Evolutionary conservation across 1,140 invertebrate species (phyloP), one percentile per base, ranked within the genome.

Genomic region (Drosophila eugracilis): DNA sequence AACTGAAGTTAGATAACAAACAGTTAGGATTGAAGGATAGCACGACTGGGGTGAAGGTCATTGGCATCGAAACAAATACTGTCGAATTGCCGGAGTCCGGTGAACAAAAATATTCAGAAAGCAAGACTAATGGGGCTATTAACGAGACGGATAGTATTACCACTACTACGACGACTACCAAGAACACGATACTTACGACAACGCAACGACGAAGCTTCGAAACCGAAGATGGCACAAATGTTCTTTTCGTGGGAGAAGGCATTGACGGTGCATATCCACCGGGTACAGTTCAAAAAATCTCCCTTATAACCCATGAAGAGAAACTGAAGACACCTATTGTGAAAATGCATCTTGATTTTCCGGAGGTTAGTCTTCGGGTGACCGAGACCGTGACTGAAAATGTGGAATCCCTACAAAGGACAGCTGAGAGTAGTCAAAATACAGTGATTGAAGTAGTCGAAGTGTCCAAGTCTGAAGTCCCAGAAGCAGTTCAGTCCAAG

Each of bases 301-400:
- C 94, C 65, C 86, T 95, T 19, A 95, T 95, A 54, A 95, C 94
- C 28, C 94, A 95, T 57, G 94, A 95, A 92, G 94, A 95, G 91
- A 93, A 94, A 55, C 93, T 93, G 92, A 92, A 94, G 84, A 93
- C 94, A 65, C 94, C 94, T 24, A 93, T 94, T 9, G 92, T 94
- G 83, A 93, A 94, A 70, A 91, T 94, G 26, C 94, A 94, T 92
- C 93, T 95, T 84, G 90, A 92, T 86, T 90, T 92, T 67, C 91
- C 91, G 26, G 76, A 85, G 75, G 89, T 91, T 71, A 91, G 80
- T 76, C 76, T 91, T 55, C 73, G 77, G 59, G 85, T 91, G 32
- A 91, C 86, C 22, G 88, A 91, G 67, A 91, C 90, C 47, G 77
- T 91, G 54, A 91, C 90, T 15, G 84, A 91, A 79, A 89, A 89